phyloP scores from a whole-genome alignment of 2,888 invertebrate species.

The Pinctada fucata region DNA sequence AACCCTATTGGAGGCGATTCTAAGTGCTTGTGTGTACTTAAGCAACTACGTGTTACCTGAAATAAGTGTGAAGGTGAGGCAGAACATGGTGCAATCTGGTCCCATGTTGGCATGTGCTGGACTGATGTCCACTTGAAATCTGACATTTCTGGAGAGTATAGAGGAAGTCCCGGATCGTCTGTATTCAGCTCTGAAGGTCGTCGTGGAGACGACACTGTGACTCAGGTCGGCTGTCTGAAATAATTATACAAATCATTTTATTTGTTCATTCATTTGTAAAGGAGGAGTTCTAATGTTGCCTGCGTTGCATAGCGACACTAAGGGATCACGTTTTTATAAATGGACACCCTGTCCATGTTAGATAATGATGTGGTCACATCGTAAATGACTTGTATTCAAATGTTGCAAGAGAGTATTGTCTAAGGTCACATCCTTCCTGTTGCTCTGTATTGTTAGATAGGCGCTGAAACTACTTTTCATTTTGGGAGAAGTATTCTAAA shows the following conservation, averaged over 20 bases:
- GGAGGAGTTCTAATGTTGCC: neutral
- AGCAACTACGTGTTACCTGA: slow-evolving; percentile 83
- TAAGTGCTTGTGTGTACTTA: too few species aligned
- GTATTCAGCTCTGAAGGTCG: slow-evolving; percentile 98
- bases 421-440: too few species aligned
- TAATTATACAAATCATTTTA: neutral
- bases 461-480: too few species aligned
- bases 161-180: slow-evolving; percentile 91
- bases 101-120: slow-evolving; percentile 69
- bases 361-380: too few species aligned
- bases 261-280: neutral
- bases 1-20: too few species aligned
- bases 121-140: slow-evolving; percentile 85
- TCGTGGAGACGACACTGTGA: slow-evolving; percentile 98
- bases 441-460: too few species aligned
- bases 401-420: too few species aligned
- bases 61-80: slow-evolving; percentile 94
- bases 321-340: too few species aligned
- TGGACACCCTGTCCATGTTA: too few species aligned
- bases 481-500: too few species aligned
- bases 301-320: neutral
- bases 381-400: too few species aligned
- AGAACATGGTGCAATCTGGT: slow-evolving; percentile 82
- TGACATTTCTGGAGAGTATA: slow-evolving; percentile 96
- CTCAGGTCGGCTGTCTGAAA: slow-evolving; percentile 76